These are phyloP conservation scores for Eclectus roratus DNA, from an alignment of 2,113 vertebrate species.

Conservation along the genomic window DNA sequence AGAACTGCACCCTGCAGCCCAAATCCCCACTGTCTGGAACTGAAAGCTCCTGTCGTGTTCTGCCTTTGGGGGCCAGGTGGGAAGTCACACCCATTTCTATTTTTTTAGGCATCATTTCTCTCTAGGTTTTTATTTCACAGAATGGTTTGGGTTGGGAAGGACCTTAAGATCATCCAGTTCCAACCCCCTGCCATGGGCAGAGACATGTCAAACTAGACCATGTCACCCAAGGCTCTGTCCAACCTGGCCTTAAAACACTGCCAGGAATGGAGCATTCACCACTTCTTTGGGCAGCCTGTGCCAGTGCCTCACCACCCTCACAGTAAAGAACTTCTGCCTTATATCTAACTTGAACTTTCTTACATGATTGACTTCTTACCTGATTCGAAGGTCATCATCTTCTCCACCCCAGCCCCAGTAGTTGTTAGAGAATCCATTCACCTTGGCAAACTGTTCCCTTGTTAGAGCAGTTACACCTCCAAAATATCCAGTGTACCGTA, in stretches of 20 bases:
- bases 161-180: no score
- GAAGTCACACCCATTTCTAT: not conserved
- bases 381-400: slow-evolving; percentile 94
- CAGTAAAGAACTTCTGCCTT: not conserved
- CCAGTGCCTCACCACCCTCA: not conserved
- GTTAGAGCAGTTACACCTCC: slow-evolving; percentile 94
- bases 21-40: not conserved
- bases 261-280: not conserved
- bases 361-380: slow-evolving; percentile 69
- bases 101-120: not conserved
- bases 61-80: not conserved
- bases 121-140: not conserved
- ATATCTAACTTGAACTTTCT: not conserved
- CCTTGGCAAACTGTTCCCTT: slow-evolving; percentile 86
- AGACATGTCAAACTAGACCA: not conserved
- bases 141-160: not conserved
- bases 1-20: not conserved
- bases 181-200: no score
- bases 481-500: slow-evolving; percentile 92
- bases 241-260: not conserved
- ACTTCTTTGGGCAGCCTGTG: not conserved
- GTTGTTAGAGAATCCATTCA: slow-evolving; percentile 96
- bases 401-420: slow-evolving; percentile 99
- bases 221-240: not conserved
- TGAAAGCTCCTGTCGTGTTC: not conserved